Evolutionary conservation across 2,888 invertebrate species (phyloP), one percentile per base, ranked within the genome.

Genomic region (Chydorus sphaericus): DNA sequence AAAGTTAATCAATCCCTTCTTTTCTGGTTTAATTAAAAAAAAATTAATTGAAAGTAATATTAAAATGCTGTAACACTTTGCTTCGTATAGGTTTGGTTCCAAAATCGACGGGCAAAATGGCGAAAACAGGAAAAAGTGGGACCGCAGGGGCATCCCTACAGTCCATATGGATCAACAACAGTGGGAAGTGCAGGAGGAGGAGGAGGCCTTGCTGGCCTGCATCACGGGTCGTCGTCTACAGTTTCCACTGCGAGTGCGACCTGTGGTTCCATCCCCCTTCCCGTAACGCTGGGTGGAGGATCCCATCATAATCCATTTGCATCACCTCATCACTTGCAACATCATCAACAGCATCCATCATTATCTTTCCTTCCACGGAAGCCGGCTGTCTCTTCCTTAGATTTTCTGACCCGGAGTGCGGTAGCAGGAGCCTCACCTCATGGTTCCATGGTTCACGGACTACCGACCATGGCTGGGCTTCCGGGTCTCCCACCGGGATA

Each of bases 81-180:
- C n/a, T n/a, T 44, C 65, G 77, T 75, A 1, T 79, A 90, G 90
- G 90, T 91, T 5, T 90, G 90, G 90, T 91, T 90, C 70, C 90
- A 91, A 74, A 91, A 91, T 70, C 78, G 90, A 1, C 77, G 90
- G 38, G 90, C 90, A 49, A 91, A 91, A 72, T 91, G 90, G 90
- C 77, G 91, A 38, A 91, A 91, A 67, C 89, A 89, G 67, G 90
- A 90, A 71, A 90, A 89, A 71, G 90, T 90, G 57, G 90, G 90
- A 0, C 90, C 90, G 0, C 85, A 88, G 65, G 88, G 79, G 2
- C 90, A 90, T 69, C 90, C 90, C 1, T 90, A 90, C 77, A 88
- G 85, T 68, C 52, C 52, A 20, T 52, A 52, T 20, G 39, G 39
- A 20, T 16, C 18, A n/a, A n/a, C n/a, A 39, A 10, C 39, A 11